Conservation (phyloP, 2,888 invertebrate species). For the Ophion slaviceki region DNA sequence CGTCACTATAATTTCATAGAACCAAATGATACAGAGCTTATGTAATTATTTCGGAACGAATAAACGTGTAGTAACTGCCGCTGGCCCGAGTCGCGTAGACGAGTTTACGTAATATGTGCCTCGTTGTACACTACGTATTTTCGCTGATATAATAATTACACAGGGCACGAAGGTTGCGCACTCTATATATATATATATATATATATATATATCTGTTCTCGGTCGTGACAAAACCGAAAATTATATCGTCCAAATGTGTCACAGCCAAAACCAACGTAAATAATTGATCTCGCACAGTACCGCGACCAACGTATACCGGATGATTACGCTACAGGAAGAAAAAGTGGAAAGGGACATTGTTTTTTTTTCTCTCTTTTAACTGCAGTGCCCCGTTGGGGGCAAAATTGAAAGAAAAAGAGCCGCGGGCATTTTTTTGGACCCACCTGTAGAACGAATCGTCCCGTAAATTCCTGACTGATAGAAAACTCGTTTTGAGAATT, state of each 20-base stretch:
- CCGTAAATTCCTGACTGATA: conserved; percentile 23
- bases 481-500: conserved; percentile 53
- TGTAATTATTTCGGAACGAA: too few species aligned
- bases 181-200: too few species aligned
- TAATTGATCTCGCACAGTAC: conserved; percentile 37
- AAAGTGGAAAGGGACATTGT: neutral
- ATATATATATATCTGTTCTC: neutral
- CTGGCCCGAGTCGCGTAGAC: too few species aligned
- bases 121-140: neutral
- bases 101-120: conserved; percentile 14
- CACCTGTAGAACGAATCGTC: conserved; percentile 55
- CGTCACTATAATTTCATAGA: too few species aligned
- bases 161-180: too few species aligned
- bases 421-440: conserved; percentile 26
- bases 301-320: neutral
- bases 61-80: conserved; percentile 5
- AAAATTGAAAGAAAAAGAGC: neutral
- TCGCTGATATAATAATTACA: conserved; percentile 5
- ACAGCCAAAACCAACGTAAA: conserved; percentile 10
- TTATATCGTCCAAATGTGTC: conserved; percentile 30
- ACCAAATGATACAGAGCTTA: too few species aligned
- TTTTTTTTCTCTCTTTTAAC: neutral
- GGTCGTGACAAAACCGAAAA: conserved; percentile 27
- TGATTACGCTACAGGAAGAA: neutral
- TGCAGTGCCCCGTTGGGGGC: neutral